Evolutionary conservation across 2,113 vertebrate species (phyloP).

Genomic region (Talpa occidentalis): DNA sequence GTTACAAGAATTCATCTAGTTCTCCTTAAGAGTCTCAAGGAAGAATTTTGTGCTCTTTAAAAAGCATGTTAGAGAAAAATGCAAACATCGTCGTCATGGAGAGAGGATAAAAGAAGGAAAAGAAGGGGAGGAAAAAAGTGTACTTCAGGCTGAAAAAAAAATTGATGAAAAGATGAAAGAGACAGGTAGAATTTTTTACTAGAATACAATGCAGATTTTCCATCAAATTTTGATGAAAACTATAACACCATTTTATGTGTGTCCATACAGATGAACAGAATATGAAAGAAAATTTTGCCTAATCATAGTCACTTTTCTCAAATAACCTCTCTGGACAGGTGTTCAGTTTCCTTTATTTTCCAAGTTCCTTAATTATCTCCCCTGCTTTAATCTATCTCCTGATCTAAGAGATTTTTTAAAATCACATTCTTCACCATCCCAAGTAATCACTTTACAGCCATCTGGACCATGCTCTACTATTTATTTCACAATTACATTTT

Average conservation of each 20-base stretch:
- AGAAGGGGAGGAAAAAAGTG: background rate
- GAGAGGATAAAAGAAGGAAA: background rate
- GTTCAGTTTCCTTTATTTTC: background rate
- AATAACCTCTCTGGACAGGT: slow-evolving; percentile 6
- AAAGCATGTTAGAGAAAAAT: background rate
- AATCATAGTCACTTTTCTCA: slow-evolving; percentile 4
- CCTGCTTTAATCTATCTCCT: slow-evolving; percentile 15
- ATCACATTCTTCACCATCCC: slow-evolving; percentile 31
- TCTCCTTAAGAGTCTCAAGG: background rate
- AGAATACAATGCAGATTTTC: background rate
- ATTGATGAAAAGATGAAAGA: slow-evolving; percentile 21
- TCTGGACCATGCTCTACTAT: background rate
- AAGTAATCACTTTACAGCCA: slow-evolving; percentile 27
- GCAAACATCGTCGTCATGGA: background rate
- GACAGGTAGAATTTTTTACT: background rate
- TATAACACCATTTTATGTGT: background rate
- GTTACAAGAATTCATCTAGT: background rate
- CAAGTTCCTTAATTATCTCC: slow-evolving; percentile 11
- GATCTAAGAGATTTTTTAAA: background rate
- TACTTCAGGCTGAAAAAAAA: background rate
- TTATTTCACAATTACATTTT: slow-evolving; percentile 5
- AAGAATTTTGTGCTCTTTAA: background rate
- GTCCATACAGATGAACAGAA: background rate
- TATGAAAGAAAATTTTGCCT: background rate
- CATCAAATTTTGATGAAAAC: background rate